Percentiles rank a stretch among this genome's conserved stretches.
Conservation (phyloP, 2,797 vertebrate species). For the Scarus forsteni region DNA sequence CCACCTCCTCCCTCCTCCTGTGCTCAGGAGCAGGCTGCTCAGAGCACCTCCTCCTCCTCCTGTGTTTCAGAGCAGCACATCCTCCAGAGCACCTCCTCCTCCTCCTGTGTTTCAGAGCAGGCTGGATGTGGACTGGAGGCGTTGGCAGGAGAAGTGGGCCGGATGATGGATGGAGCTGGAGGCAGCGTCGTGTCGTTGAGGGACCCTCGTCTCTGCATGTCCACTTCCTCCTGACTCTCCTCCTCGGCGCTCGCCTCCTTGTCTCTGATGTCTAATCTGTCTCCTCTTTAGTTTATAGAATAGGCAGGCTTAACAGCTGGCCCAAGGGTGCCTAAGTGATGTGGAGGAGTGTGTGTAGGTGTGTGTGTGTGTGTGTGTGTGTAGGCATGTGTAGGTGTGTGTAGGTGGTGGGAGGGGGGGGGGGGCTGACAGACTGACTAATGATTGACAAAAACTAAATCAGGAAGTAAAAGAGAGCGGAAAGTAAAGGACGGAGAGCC, state of each 20-base stretch:
- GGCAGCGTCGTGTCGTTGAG: slow-evolving; percentile 45
- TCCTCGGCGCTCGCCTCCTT: slow-evolving; percentile 41
- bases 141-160: slow-evolving; percentile 59
- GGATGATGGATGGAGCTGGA: slow-evolving; percentile 72
- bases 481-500: slow-evolving; percentile 19
- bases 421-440: slow-evolving; percentile 36
- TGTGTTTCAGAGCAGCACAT: slow-evolving; percentile 50
- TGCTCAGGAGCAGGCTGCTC: slow-evolving; percentile 47
- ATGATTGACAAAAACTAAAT: slow-evolving; percentile 36
- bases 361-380: slow-evolving; percentile 18
- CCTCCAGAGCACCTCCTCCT: slow-evolving; percentile 47
- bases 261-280: slow-evolving; percentile 62
- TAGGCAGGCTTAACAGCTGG: slow-evolving; percentile 67
- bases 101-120: slow-evolving; percentile 48
- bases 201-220: slow-evolving; percentile 53
- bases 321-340: slow-evolving; percentile 72
- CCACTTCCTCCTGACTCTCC: slow-evolving; percentile 57
- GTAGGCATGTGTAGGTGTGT: no score
- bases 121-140: slow-evolving; percentile 62
- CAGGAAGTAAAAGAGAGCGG: background rate
- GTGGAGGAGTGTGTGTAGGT: slow-evolving; percentile 35
- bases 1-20: slow-evolving; percentile 51
- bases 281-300: slow-evolving; percentile 64
- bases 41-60: slow-evolving; percentile 47
- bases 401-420: slow-evolving; percentile 23